phyloP scores from a whole-genome alignment of 2,113 vertebrate genomes.

The Arothron firmamentum region DNA sequence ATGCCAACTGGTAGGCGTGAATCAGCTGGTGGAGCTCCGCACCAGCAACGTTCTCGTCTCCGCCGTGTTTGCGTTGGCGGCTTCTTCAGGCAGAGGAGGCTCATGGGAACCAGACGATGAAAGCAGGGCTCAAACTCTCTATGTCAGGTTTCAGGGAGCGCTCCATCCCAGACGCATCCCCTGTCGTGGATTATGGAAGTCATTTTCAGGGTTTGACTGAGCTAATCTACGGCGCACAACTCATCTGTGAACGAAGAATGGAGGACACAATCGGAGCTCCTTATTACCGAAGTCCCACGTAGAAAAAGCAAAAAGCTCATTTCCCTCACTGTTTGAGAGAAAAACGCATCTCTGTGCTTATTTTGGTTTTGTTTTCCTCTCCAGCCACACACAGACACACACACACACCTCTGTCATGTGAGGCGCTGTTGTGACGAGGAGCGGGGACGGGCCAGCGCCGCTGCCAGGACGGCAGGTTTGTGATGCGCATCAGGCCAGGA shows the following conservation, averaged over 20 bases:
- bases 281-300: slow-evolving; percentile 10
- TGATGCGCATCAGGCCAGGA: slow-evolving; percentile 34
- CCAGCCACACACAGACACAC: slow-evolving; percentile 28
- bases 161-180: slow-evolving; percentile 12
- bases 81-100: slow-evolving; percentile 14
- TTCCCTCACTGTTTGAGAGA: slow-evolving; percentile 1
- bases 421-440: slow-evolving; percentile 57
- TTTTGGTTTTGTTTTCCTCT: slow-evolving; percentile 61
- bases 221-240: slow-evolving; percentile 17
- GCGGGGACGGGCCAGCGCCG: slow-evolving; percentile 44
- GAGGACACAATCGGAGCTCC: slow-evolving; percentile 5
- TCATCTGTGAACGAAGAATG: slow-evolving; percentile 4
- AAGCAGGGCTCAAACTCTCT: background rate
- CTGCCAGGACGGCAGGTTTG: background rate
- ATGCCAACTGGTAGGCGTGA: no score
- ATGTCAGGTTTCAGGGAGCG: background rate
- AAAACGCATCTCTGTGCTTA: slow-evolving; percentile 5
- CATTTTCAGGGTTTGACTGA: slow-evolving; percentile 10
- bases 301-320: slow-evolving; percentile 21
- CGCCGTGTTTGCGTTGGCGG: background rate
- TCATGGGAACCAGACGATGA: slow-evolving; percentile 22
- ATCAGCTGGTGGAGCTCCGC: background rate
- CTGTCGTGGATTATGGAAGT: slow-evolving; percentile 1
- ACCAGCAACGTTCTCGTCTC: background rate
- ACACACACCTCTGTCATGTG: slow-evolving; percentile 51